Evolutionary conservation across 2,113 vertebrate genomes (phyloP), one percentile per base, ranked within the genome.

Genomic region (Leucoraja erinaceus): DNA sequence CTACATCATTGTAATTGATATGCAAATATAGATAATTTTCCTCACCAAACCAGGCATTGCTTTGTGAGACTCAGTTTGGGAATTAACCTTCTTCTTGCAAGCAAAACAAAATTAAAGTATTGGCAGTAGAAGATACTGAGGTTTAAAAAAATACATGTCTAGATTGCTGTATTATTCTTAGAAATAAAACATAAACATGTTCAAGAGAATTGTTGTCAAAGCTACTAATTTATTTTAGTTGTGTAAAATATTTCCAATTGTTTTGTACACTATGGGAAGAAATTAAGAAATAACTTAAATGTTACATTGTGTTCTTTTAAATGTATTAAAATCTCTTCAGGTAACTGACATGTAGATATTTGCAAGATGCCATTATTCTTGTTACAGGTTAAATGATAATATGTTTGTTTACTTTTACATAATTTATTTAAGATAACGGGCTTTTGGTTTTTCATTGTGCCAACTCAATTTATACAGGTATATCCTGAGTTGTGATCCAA

Each of bases 201-300:
- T 70, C n/a, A 25, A 63, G 22, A 28, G 33, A 91, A 2, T 91
- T 72, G 33, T 91, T 70, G 22, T 4, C 38, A 54, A 25, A 72
- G 63, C 63, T 90, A 70, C 68, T 66, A 28, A 88, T 90, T 31
- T 22, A 28, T 61, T 86, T 86, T 11, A 68, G 61, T 31, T 63
- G 10, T 90, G 86, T 90, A 28, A 68, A 66, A 20, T 90, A 31
- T 91, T 91, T 91, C 38, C 72, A 72, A 91, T 72, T 54, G 18
- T 91, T 33, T 91, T 91, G 38, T 38, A 54, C 33, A 91, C 25
- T 28, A 4, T 20, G 31, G 66, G 31, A 90, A 66, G 33, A 66
- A 28, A 72, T 47, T 18, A 7, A 72, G 20, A 72, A 72, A 16
- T 91, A 22, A 74, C 38, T 91, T 63, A 54, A 54, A 68, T 20